phyloP scores from a whole-genome alignment of 2,888 invertebrate species.

The Leucophora obtusa region DNA sequence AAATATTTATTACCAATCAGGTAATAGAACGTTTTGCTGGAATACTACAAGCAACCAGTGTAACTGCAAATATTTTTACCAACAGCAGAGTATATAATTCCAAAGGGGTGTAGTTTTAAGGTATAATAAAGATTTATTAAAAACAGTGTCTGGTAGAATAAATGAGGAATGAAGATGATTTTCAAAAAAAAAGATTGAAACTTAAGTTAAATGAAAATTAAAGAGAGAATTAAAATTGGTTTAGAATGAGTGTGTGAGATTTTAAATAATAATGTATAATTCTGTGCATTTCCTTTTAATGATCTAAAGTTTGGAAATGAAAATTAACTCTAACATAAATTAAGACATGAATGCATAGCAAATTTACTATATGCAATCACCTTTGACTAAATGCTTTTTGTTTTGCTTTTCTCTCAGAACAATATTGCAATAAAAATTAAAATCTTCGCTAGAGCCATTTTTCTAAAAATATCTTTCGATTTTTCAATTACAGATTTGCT shows the following conservation, averaged over 20 bases:
- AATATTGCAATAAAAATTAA: no score
- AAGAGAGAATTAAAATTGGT: not conserved
- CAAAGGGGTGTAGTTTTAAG: not conserved
- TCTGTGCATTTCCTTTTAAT: not conserved
- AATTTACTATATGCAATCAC: no score
- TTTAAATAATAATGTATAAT: not conserved
- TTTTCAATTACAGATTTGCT: no score
- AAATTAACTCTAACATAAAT: no score
- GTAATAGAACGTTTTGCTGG: no score
- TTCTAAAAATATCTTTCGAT: no score
- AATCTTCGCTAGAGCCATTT: no score
- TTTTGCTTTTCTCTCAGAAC: no score
- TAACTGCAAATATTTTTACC: not conserved
- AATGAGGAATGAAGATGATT: slow-evolving; percentile 15
- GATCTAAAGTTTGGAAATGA: not conserved
- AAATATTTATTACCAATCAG: no score
- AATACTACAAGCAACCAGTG: slow-evolving; percentile 17
- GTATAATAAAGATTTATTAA: slow-evolving; percentile 45
- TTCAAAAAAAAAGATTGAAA: slow-evolving; percentile 10
- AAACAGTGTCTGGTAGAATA: not conserved
- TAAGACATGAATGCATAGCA: no score
- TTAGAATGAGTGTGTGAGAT: slow-evolving; percentile 2
- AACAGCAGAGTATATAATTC: not conserved
- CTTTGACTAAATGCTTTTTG: no score
- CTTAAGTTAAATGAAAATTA: not conserved